Base-by-base conservation (phyloP, 2,888 invertebrate species). In the Mythimna impura region DNA sequence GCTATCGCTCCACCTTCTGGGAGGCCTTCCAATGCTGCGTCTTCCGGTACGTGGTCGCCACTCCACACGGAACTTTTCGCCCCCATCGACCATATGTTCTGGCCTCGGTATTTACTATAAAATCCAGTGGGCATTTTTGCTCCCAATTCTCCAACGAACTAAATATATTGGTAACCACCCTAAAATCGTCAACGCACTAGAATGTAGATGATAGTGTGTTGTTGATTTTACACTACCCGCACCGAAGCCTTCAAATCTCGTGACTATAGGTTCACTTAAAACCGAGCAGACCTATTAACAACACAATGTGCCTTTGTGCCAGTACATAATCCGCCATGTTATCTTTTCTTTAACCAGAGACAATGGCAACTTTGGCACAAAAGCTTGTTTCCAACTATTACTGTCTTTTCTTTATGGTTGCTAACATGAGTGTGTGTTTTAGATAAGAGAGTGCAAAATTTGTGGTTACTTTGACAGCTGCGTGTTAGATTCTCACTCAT, bases 341-440 rank as follows among this genome's bases (percentile, higher is more conserved):
- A 81, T 82, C 84, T 75, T 69, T 64, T 82, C 84, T 75, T 66
- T 62, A 36, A n/a, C 54, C 52, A 81, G 12, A 84, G 76, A 83
- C 82, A 82, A 82, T 75, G 40, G 81, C 61, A 55, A 66, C 66
- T 81, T 68, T 64, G 25, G 12, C 52, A 80, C 67, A 81, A 84
- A 78, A 78, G 84, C 70, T 54, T 71, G 73, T 71, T 65, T 62
- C 61, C 25, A 78, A 66, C 78, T 73, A 66, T 73, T 62, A 62
- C 58, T 63, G 57, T 40, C 30, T 58, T 57, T 75, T 67, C 60
- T 67, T 34, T 63, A 66, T 57, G 47, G 55, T 34, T 43, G 6
- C 17, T 30, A 62, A 57, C 25, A 25, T 71, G 17, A 60, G 50
- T 66, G 34, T 52, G 52, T 64, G 55, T 72, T 71, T 77, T 54